Evolutionary conservation across 2,888 invertebrate species (phyloP).

Genomic region (Meta bourneti): DNA sequence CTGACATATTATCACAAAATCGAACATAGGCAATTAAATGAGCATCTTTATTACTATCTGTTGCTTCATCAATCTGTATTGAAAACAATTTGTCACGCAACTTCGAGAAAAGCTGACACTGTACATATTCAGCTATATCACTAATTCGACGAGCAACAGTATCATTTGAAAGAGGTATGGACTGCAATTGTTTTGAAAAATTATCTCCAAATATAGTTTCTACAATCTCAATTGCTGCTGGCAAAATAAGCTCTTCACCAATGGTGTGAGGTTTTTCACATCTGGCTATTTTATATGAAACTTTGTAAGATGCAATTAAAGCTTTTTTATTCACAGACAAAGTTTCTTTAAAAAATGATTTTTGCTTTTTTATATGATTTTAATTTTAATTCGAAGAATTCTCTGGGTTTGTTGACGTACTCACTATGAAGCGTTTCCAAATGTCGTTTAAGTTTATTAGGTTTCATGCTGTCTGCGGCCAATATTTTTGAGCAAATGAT

Average conservation of each 20-base stretch:
- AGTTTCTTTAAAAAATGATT: too few relatives aligned
- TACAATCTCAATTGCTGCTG: constrained; percentile 39
- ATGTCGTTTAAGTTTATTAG: too few relatives aligned
- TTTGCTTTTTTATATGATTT: too few relatives aligned
- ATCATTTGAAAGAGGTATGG: neutral
- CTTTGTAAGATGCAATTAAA: constrained; percentile 54
- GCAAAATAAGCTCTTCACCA: constrained; percentile 59
- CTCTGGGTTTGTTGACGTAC: too few relatives aligned
- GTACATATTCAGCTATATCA: constrained; percentile 1
- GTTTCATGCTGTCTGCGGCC: too few relatives aligned
- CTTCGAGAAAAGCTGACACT: constrained; percentile 1
- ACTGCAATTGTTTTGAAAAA: too few relatives aligned
- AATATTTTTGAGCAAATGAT: too few relatives aligned
- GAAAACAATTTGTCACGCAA: neutral
- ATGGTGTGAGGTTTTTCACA: constrained; percentile 64
- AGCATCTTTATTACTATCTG: too few relatives aligned
- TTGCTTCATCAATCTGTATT: too few relatives aligned
- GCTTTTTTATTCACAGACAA: neutral
- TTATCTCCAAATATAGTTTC: constrained; percentile 13
- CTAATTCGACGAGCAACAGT: constrained; percentile 1
- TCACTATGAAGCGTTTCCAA: too few relatives aligned
- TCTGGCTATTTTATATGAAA: constrained; percentile 65
- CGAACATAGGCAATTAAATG: too few relatives aligned
- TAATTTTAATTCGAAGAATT: too few relatives aligned
- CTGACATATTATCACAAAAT: neutral